Base-by-base conservation (phyloP, 2,888 invertebrate species). In the Gasteruption jaculator region DNA sequence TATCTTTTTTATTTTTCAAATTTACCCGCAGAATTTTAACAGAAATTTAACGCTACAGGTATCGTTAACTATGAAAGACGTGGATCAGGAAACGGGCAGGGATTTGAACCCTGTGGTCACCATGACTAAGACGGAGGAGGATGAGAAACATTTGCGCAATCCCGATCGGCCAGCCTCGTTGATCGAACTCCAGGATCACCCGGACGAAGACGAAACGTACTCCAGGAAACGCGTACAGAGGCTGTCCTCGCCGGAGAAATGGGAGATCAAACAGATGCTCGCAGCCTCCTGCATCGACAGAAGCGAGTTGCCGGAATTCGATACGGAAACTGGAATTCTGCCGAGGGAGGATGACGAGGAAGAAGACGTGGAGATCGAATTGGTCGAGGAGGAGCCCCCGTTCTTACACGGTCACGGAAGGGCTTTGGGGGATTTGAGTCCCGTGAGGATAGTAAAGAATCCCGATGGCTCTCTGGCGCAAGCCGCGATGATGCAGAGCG, bases 401-500 rank as follows among this genome's bases (percentile, higher is more conserved):
- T 99, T 99, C 73, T 75, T 99, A 2, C 84, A 88, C 44, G 91
- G 93, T n/a, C 86, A 94, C 66, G 94, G 95, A 0, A 76, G 95
- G 49, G 89, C 91, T 0, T 71, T 91, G 1, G 88, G 93, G 52
- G 95, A 96, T 66, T 76, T 96, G 3, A 93, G 92, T 42, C 96
- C 96, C 0, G 94, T 95, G 3, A 74, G 87, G 51, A 96, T 97
- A 51, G 93, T 97, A 0, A 96, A 96, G 75, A 99, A 99, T 77
- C 99, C 99, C 0, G 99, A 99, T 70, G 99, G 99, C 0, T 96
- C 96, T 0, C 73, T 99, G 15, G 97, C 97, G 0, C 99, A 99
- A 71, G 95, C 99, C 0, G 99, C 99, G 0, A 95, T 99, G 92
- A 99, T 95, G 95, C 99, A 99, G 71, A 91, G 91, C 8, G 99